phyloP scores from a whole-genome alignment of 2,888 invertebrate genomes.

The Rapana venosa region DNA sequence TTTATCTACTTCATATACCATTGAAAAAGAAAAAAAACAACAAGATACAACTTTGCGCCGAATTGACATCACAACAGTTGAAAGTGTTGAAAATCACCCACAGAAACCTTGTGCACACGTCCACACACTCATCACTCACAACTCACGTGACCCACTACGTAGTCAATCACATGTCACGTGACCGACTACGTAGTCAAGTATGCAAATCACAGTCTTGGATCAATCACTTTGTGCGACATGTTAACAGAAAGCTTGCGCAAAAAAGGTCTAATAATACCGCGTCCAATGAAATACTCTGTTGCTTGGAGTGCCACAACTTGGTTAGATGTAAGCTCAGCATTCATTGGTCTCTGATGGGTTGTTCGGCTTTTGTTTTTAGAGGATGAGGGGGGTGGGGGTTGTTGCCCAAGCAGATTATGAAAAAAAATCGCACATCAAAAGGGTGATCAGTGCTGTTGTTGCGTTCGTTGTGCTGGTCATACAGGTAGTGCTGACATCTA shows the following conservation, averaged over 20 bases:
- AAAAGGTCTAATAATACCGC: not conserved
- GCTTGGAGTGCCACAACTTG: not conserved
- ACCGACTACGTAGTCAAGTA: not conserved
- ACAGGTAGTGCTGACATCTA: too few species aligned
- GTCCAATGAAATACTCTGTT: not conserved
- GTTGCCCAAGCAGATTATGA: too few species aligned
- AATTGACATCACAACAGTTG: not conserved
- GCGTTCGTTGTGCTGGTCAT: too few species aligned
- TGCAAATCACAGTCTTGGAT: slow-evolving; percentile 10
- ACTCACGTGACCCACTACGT: too few species aligned
- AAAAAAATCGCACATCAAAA: too few species aligned
- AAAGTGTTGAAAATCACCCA: not conserved
- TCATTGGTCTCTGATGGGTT: too few species aligned
- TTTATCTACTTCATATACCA: too few species aligned
- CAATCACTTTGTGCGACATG: not conserved
- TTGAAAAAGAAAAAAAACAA: too few species aligned
- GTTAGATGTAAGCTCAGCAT: too few species aligned
- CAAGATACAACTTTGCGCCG: not conserved
- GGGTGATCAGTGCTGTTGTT: too few species aligned
- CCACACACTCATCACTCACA: not conserved
- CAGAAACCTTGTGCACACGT: not conserved
- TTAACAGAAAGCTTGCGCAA: not conserved
- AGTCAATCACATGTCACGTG: not conserved
- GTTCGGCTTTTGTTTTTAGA: too few species aligned
- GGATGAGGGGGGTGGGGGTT: too few species aligned